Conservation (phyloP, 1,140 invertebrate genomes). For the Condylostylus longicornis region DNA sequence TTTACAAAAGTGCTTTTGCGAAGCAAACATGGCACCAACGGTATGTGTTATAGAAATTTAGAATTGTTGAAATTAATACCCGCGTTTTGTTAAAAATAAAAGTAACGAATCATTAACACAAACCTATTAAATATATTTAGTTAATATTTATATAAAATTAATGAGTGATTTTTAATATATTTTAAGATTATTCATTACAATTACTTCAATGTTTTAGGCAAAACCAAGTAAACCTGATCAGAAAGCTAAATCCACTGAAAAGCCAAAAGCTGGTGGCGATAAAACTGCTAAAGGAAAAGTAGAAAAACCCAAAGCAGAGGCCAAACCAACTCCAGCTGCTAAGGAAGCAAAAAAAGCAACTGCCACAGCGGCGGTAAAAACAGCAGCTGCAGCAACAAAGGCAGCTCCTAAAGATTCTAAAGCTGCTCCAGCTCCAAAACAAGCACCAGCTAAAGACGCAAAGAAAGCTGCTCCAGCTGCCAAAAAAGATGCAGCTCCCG, state of each 20-base stretch:
- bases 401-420: background rate
- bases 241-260: conserved; percentile 20
- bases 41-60: conserved; percentile 17
- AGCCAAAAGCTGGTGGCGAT: conserved; percentile 15
- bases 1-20: conserved; percentile 26
- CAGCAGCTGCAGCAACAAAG: background rate
- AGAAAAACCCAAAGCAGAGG: conserved; percentile 30
- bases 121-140: conserved; percentile 9
- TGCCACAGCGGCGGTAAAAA: conserved; percentile 20
- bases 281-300: conserved; percentile 29
- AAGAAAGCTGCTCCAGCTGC: conserved; percentile 10
- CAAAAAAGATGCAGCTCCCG: conserved; percentile 14
- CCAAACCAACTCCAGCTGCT: conserved; percentile 26
- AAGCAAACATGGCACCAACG: conserved; percentile 29
- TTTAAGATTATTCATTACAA: no score
- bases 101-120: no score
- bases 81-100: background rate
- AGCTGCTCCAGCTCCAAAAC: conserved; percentile 8
- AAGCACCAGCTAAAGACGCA: conserved; percentile 10
- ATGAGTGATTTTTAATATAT: background rate
- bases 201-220: conserved; percentile 13
- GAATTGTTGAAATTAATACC: background rate
- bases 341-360: conserved; percentile 29
- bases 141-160: conserved; percentile 2
- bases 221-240: conserved; percentile 29